Base-by-base conservation (phyloP, 2,113 vertebrate species). In the Myiagra hebetior region DNA sequence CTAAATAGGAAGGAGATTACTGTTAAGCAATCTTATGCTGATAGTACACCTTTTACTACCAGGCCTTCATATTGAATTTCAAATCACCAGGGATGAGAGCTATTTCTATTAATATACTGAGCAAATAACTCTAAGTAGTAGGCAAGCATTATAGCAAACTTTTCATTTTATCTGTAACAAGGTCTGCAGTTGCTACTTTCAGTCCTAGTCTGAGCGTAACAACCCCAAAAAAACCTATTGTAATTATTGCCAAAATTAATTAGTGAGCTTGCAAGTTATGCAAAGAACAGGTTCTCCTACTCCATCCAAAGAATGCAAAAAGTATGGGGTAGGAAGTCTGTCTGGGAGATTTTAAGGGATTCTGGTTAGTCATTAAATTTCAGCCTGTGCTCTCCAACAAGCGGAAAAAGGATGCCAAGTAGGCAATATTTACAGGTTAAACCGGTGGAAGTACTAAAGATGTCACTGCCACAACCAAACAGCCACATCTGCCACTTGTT, bases 371-470 rank as follows among this genome's bases (percentile, higher is more conserved):
- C 68, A 76, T 95, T 95, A 64, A 89, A 85, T 95, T 97, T 72
- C 95, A 84, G 69, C 49, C 86, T 93, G 31, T 70, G 94, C 64
- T 83, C 75, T 53, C 92, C 85, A 96, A 92, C 85, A 96, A 92
- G 84, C 63, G 33, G 85, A 78, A 91, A 85, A 74, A 87, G 33
- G 42, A 91, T 33, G 63, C 82, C 86, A 94, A 60, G 64, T 53
- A 79, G 85, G 72, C 80, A 93, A 28, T 82, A 93, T 95, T 79
- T 81, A 63, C 94, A 94, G 86, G 90, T 93, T 83, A 85, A 93
- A 77, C 96, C 92, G 96, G 94, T 35, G 39, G 76, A 97, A 96
- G 77, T 52, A 93, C 85, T 94, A 53, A 96, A 95, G 79, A 95
- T 63, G 53, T 73, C 93, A 94, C 81, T 87, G 56, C 41, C 49